Evolutionary conservation across 2,113 vertebrate genomes (phyloP), one percentile per base, ranked within the genome.

Genomic region (Hiodon tergisus): DNA sequence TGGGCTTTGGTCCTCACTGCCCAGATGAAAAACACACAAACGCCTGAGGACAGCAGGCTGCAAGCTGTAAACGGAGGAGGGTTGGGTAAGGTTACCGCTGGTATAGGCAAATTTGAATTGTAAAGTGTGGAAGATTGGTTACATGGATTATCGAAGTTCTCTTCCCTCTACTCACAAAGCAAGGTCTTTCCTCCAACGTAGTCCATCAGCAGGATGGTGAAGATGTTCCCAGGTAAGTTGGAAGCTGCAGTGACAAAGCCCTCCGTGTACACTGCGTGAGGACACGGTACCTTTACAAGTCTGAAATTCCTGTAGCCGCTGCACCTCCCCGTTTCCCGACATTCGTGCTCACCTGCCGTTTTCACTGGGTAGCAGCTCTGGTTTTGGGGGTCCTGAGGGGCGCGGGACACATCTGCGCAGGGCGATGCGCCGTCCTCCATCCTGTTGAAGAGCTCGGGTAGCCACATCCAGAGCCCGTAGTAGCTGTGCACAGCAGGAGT

Each of bases 381-480:
- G 77, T 89, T 87, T 16, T 61, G 46, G 0, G n/a, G 13, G 8
- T 51, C 47, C 2, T n/a, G 1, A 50, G 46, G 10, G 0, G 53
- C 50, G 57, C 52, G 60, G 14, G 87, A 83, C 17, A 77, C 9
- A 65, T 88, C 89, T 71, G 85, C 70, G 48, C 91, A 92, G 1
- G 90, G 85, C 0, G 87, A 88, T 3, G 88, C 89, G 0, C 88
- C 87, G 0, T 67, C 79, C 66, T 92, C 89, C 0, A 82, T 50
- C 68, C 87, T 85, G 14, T 67, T 74, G 48, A 92, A 88, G 16
- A 92, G 85, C 81, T 88, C 89, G 0, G 90, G 90, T 72, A 91
- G 89, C 90, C 90, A 92, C 90, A 92, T 92, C 91, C 90, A 92
- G 73, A 92, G 84, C 0, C 91, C 90, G 5, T 92, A 92, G 74